Evolutionary conservation across 1,140 invertebrate species (phyloP).

Genomic region (Megalonaias nervosa): DNA sequence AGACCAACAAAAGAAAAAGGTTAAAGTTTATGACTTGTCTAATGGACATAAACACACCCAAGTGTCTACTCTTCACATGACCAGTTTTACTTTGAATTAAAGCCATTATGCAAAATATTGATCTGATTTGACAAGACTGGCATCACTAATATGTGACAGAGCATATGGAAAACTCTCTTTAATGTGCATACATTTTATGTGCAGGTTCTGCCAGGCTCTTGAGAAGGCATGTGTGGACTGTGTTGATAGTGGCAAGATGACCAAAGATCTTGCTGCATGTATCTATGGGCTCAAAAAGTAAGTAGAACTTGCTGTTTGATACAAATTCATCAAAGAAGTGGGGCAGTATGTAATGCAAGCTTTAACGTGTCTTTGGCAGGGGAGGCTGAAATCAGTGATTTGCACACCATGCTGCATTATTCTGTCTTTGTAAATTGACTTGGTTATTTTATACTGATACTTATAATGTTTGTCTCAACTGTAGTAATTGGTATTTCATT

Average conservation of each 20-base stretch:
- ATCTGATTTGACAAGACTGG: neutral
- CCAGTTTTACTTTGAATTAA: neutral
- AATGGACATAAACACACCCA: neutral
- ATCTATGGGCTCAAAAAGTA: constrained; percentile 86
- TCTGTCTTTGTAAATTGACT: neutral
- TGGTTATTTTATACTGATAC: neutral
- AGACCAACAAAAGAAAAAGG: neutral
- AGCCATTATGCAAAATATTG: neutral
- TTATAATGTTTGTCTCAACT: no score
- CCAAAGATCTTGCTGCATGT: constrained; percentile 98
- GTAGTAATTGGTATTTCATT: no score
- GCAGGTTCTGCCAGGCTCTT: constrained; percentile 63
- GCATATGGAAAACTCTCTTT: neutral
- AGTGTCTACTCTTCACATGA: neutral
- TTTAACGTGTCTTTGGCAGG: neutral
- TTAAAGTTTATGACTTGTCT: neutral
- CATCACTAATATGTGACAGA: neutral
- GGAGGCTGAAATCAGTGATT: neutral
- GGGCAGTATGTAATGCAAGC: neutral
- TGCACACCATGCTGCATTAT: neutral
- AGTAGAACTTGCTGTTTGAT: constrained; percentile 35
- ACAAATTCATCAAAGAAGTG: neutral
- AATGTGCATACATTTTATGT: constrained; percentile 5
- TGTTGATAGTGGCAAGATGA: constrained; percentile 95
- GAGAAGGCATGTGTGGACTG: constrained; percentile 93